Percentiles rank a stretch among this genome's conserved stretches.
phyloP scores from a whole-genome alignment of 1,140 invertebrate species.

The Zaprionus capensis region DNA sequence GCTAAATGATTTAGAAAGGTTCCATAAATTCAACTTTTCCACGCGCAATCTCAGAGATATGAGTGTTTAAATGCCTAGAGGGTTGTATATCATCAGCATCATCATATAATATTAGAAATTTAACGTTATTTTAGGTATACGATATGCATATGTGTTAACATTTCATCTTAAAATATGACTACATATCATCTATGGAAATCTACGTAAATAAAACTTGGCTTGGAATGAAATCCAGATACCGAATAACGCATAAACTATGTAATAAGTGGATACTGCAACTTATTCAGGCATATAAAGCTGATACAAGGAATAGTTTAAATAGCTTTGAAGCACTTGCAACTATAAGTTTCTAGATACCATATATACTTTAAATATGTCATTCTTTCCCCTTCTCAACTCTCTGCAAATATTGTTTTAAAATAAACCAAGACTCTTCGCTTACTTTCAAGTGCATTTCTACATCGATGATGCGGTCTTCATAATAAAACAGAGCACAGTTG shows the following conservation, averaged over 20 bases:
- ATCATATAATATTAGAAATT: not conserved
- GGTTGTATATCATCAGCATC: not conserved
- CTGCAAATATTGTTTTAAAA: not conserved
- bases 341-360: not conserved
- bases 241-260: too few relatives aligned
- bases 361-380: not conserved
- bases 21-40: not conserved
- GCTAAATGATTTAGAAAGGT: conserved; percentile 31
- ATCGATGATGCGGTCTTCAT: conserved; percentile 13
- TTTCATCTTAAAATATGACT: too few relatives aligned
- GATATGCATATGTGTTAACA: too few relatives aligned
- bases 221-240: too few relatives aligned
- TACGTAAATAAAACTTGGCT: too few relatives aligned
- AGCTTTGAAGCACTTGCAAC: too few relatives aligned
- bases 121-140: not conserved
- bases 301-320: too few relatives aligned
- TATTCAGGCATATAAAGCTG: too few relatives aligned
- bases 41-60: conserved; percentile 6
- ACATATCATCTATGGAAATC: too few relatives aligned
- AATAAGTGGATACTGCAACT: too few relatives aligned
- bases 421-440: not conserved
- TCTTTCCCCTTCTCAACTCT: not conserved
- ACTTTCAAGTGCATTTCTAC: not conserved
- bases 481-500: conserved; percentile 19
- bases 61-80: not conserved